These are phyloP conservation scores for Spilogale gracilis DNA, from an alignment of 2,113 vertebrate genomes.

Conservation along the genomic window DNA sequence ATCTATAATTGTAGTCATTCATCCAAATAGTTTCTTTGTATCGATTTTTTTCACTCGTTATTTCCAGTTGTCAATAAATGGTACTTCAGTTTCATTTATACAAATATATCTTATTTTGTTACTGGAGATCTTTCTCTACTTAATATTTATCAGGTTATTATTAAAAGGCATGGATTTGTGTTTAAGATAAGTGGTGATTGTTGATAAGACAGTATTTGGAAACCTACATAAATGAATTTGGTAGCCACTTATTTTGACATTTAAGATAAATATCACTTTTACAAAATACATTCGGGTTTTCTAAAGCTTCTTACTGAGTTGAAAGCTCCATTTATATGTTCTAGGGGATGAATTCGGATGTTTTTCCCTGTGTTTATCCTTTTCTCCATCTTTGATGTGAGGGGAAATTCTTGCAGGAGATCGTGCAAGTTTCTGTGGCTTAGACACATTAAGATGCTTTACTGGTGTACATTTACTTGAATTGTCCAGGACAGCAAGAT, in stretches of 20 bases:
- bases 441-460: slow-evolving; percentile 90
- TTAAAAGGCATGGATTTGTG: slow-evolving; percentile 34
- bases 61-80: neutral
- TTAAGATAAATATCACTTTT: slow-evolving; percentile 33
- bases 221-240: slow-evolving; percentile 42
- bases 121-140: neutral
- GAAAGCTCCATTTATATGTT: slow-evolving; percentile 97
- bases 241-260: slow-evolving; percentile 46
- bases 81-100: neutral
- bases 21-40: neutral
- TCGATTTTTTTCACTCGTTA: neutral
- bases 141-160: neutral
- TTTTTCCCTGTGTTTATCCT: slow-evolving; percentile 95
- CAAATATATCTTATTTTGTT: neutral
- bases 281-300: neutral
- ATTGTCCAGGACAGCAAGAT: slow-evolving; percentile 90
- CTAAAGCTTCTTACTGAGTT: slow-evolving; percentile 92
- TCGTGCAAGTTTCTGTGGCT: slow-evolving; percentile 93
- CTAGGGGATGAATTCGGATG: slow-evolving; percentile 92
- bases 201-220: neutral
- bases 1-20: neutral
- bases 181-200: slow-evolving; percentile 25
- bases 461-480: slow-evolving; percentile 93
- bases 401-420: slow-evolving; percentile 91
- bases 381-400: slow-evolving; percentile 92